Conservation (phyloP, 2,113 vertebrate genomes). For the Ivindomyrus marchei region DNA sequence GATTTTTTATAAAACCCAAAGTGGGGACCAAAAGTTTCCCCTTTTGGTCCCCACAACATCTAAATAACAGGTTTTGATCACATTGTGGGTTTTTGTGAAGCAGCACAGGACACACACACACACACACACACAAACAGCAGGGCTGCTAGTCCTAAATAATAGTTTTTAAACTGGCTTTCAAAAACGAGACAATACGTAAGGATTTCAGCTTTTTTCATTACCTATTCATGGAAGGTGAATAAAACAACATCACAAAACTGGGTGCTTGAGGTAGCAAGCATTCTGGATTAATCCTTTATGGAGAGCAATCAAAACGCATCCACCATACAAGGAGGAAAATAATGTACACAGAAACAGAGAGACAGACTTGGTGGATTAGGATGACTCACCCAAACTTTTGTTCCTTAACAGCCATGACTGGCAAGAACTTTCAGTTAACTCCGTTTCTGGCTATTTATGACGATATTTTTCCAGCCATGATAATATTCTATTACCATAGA, state of each 20-base stretch:
- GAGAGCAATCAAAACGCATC: not conserved
- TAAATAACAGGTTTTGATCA: not conserved
- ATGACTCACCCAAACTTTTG: not conserved
- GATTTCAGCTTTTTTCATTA: not conserved
- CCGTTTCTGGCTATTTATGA: not conserved
- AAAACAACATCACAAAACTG: not conserved
- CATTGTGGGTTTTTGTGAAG: not conserved
- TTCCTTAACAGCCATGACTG: not conserved
- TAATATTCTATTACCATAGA: not conserved
- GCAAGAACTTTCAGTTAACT: not conserved
- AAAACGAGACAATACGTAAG: not conserved
- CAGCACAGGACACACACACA: not conserved
- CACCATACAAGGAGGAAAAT: not conserved
- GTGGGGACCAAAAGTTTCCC: not conserved
- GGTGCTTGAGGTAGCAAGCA: not conserved
- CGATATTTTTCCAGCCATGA: not conserved
- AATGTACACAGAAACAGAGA: not conserved
- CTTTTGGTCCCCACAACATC: not conserved
- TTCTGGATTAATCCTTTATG: not conserved
- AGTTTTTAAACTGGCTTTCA: not conserved
- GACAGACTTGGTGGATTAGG: not conserved
- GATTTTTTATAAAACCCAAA: not conserved
- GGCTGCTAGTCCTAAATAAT: not conserved
- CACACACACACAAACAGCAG: not conserved
- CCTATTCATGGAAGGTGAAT: not conserved